Percentiles rank a stretch among this genome's conserved stretches.
Conservation (phyloP, 2,797 vertebrate species). For the Hippopotamyrus pictus region DNA sequence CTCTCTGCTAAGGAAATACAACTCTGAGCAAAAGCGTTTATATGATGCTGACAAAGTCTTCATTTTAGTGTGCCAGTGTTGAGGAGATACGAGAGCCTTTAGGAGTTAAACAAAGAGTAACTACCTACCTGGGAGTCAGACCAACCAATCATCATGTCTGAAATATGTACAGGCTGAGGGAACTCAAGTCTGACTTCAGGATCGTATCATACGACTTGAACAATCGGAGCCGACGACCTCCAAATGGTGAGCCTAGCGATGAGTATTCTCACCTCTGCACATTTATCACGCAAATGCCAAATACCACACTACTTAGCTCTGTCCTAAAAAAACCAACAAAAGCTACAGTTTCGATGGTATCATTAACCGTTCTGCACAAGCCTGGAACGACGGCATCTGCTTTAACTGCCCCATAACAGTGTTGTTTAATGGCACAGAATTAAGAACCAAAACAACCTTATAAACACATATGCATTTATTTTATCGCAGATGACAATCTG, state of each 20-base stretch:
- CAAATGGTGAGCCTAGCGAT: not conserved
- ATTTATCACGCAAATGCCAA: not conserved
- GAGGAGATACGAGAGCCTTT: not conserved
- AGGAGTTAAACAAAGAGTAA: not conserved
- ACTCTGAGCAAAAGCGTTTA: constrained; percentile 26
- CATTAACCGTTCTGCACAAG: not conserved
- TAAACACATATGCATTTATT: not conserved
- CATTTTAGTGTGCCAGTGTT: not conserved
- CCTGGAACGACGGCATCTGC: not conserved
- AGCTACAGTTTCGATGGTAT: not conserved
- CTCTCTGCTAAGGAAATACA: not conserved
- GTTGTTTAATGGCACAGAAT: not conserved
- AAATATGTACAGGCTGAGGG: not conserved
- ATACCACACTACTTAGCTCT: not conserved
- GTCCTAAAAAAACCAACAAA: not conserved
- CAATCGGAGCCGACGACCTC: not conserved
- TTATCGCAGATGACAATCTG: not conserved
- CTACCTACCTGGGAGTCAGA: not conserved
- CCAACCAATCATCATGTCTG: not conserved
- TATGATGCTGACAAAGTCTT: too few species aligned
- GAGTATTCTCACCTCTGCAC: not conserved
- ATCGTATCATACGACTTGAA: not conserved
- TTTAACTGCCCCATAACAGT: not conserved
- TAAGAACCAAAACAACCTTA: not conserved
- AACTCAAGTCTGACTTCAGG: not conserved